Conservation (phyloP, 2,113 vertebrate species). For the Diphyllodes magnificus region DNA sequence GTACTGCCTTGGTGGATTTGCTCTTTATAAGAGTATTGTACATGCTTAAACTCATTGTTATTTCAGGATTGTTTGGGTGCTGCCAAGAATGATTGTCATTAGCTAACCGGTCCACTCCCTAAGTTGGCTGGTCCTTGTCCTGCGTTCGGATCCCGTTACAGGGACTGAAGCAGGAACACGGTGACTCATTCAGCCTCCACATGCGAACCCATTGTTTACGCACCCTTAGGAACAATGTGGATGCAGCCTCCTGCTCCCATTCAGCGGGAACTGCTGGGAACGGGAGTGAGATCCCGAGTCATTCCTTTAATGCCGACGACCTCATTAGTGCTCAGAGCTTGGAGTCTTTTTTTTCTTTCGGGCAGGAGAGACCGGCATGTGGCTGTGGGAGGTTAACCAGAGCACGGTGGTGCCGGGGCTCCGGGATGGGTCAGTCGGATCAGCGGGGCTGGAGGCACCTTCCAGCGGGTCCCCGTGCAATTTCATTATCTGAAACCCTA, state of each 20-base stretch:
- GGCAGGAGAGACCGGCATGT: neutral
- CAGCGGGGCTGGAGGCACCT: neutral
- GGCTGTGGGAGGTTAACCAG: neutral
- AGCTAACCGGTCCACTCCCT: slow-evolving; percentile 10
- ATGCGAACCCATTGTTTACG: neutral
- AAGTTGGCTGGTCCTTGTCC: neutral
- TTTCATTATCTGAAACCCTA: neutral
- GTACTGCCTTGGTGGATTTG: neutral
- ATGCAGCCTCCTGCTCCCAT: neutral
- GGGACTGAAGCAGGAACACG: neutral
- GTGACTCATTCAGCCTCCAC: slow-evolving; percentile 26
- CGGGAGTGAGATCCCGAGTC: neutral
- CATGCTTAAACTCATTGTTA: neutral
- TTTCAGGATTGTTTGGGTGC: neutral
- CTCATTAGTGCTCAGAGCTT: neutral
- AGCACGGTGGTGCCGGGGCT: neutral
- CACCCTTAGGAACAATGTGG: neutral
- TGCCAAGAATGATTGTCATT: slow-evolving; percentile 7
- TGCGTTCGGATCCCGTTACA: neutral
- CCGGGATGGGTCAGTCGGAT: accelerated
- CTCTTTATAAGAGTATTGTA: neutral
- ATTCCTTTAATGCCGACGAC: accelerated
- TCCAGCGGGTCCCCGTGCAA: neutral
- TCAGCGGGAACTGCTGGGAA: neutral
- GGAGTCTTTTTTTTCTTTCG: neutral